phyloP scores from a whole-genome alignment of 2,888 invertebrate species.

The Ornithoptera alexandrae region DNA sequence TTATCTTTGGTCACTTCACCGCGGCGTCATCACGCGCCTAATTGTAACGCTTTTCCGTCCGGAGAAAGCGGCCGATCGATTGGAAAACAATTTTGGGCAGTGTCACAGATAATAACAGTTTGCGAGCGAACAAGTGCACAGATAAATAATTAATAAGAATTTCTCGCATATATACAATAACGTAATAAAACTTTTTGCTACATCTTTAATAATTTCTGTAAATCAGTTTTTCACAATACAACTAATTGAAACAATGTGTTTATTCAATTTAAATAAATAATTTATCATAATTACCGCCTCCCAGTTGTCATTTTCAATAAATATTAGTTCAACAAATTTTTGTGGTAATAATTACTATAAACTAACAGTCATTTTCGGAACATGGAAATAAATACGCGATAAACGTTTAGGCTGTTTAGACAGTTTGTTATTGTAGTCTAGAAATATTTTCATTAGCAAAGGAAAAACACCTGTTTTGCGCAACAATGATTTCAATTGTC shows the following conservation, averaged over 20 bases:
- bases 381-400: too few species aligned
- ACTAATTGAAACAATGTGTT: too few species aligned
- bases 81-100: slow-evolving; percentile 47
- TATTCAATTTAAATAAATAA: too few species aligned
- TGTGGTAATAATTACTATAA: neutral
- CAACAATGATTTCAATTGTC: neutral
- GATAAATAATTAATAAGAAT: slow-evolving; percentile 10
- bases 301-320: too few species aligned
- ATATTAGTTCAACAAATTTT: neutral
- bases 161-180: neutral
- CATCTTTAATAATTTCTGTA: too few species aligned
- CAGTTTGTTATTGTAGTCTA: neutral
- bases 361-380: neutral
- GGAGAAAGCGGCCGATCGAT: slow-evolving; percentile 65
- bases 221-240: too few species aligned
- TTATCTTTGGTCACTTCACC: slow-evolving; percentile 29
- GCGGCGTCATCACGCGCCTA: slow-evolving; percentile 42
- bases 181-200: neutral
- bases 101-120: slow-evolving; percentile 18
- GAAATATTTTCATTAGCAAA: neutral
- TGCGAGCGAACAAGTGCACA: slow-evolving; percentile 6
- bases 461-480: neutral
- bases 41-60: slow-evolving; percentile 65
- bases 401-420: too few species aligned
- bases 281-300: too few species aligned